A percentile compares a stretch with the other conserved stretches of the same genome.
Conservation (phyloP, 2,797 vertebrate genomes). For the Tolypeutes matacus region DNA sequence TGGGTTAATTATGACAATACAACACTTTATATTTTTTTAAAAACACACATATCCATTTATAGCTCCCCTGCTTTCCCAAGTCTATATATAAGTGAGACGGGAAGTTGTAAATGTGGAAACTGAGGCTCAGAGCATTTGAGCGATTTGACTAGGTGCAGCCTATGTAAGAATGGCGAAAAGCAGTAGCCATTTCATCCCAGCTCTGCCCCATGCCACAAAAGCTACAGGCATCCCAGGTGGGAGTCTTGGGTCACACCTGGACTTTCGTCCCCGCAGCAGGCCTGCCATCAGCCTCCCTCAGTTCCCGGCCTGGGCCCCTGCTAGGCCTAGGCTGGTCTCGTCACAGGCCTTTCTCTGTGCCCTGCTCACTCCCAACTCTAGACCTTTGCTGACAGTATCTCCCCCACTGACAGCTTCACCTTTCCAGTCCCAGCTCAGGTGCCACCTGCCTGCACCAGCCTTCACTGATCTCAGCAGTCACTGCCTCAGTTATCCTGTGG, state of each 20-base stretch:
- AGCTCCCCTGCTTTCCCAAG: background rate
- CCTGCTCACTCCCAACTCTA: background rate
- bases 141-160: background rate
- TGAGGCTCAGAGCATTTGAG: background rate
- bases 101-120: background rate
- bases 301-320: accelerated
- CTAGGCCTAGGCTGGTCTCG: background rate
- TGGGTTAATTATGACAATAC: background rate
- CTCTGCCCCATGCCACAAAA: background rate
- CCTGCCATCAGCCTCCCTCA: accelerated
- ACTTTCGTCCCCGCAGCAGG: background rate
- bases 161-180: background rate
- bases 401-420: background rate
- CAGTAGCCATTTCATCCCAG: background rate
- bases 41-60: background rate
- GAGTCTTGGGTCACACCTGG: accelerated
- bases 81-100: background rate
- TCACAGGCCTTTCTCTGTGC: accelerated
- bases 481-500: background rate
- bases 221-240: background rate
- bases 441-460: background rate
- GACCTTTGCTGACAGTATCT: no score
- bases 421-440: background rate
- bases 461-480: background rate
- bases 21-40: background rate